phyloP scores from a whole-genome alignment of 2,888 invertebrate genomes.

The Halocaridina rubra region DNA sequence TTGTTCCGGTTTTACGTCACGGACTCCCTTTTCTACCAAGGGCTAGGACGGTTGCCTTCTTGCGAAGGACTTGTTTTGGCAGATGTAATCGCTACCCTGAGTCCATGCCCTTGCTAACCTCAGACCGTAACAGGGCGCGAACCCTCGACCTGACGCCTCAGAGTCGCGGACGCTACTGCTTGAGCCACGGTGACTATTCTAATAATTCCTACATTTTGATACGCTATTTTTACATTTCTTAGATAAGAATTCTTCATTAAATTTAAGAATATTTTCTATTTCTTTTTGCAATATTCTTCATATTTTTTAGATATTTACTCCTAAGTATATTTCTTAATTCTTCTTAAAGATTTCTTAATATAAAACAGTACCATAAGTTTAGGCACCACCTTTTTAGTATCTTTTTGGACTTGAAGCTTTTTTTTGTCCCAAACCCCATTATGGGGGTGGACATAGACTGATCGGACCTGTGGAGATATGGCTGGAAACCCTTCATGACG shows the following conservation, averaged over 20 bases:
- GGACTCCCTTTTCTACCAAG: too few species aligned
- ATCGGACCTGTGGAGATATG: constrained; percentile 96
- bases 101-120: too few species aligned
- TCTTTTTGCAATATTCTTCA: not conserved
- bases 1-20: too few species aligned
- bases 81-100: too few species aligned
- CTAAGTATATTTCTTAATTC: not conserved
- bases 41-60: too few species aligned
- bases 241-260: too few species aligned
- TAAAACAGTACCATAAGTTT: too few species aligned
- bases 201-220: too few species aligned
- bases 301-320: not conserved
- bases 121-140: too few species aligned
- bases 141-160: not conserved
- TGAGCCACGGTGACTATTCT: too few species aligned
- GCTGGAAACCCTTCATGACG: constrained; percentile 79
- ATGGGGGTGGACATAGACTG: constrained; percentile 97
- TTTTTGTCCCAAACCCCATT: constrained; percentile 89
- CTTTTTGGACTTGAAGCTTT: constrained; percentile 72
- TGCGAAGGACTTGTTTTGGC: too few species aligned
- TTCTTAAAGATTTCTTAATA: not conserved
- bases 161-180: not conserved
- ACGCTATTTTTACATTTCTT: too few species aligned
- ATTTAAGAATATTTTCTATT: not conserved
- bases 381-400: not conserved